Percentiles rank a stretch among this genome's conserved stretches.
These are phyloP conservation scores for Volucella zonaria DNA, from an alignment of 2,888 invertebrate species.

Conservation along the genomic window DNA sequence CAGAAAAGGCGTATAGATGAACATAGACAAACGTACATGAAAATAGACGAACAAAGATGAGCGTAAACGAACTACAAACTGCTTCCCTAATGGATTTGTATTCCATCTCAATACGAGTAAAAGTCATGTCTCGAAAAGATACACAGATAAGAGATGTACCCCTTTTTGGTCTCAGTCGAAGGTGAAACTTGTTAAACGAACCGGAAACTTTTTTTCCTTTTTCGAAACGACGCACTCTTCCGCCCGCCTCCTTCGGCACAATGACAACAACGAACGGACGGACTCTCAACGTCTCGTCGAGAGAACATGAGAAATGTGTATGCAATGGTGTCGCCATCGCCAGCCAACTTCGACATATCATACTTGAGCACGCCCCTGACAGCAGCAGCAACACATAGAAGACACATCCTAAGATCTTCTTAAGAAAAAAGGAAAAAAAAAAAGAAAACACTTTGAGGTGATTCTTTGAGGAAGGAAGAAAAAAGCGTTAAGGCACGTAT, in stretches of 20 bases:
- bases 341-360: slow-evolving; percentile 61
- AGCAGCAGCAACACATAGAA: slow-evolving; percentile 62
- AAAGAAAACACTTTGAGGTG: slow-evolving; percentile 34
- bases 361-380: slow-evolving; percentile 73
- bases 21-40: neutral
- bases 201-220: slow-evolving; percentile 66
- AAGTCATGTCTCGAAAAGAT: slow-evolving; percentile 48
- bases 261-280: slow-evolving; percentile 35
- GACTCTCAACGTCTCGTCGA: slow-evolving; percentile 66
- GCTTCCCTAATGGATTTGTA: slow-evolving; percentile 69
- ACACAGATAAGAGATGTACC: slow-evolving; percentile 13
- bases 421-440: slow-evolving; percentile 15
- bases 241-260: slow-evolving; percentile 14
- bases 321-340: slow-evolving; percentile 58
- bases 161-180: slow-evolving; percentile 45
- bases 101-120: slow-evolving; percentile 29
- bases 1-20: slow-evolving; percentile 52
- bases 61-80: slow-evolving; percentile 38
- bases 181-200: slow-evolving; percentile 73
- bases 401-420: slow-evolving; percentile 57
- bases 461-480: slow-evolving; percentile 65
- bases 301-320: slow-evolving; percentile 64
- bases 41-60: slow-evolving; percentile 16
- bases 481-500: slow-evolving; percentile 68
- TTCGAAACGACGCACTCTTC: neutral